Evolutionary conservation across 2,888 invertebrate genomes (phyloP).

Genomic region (Aethes cnicana): DNA sequence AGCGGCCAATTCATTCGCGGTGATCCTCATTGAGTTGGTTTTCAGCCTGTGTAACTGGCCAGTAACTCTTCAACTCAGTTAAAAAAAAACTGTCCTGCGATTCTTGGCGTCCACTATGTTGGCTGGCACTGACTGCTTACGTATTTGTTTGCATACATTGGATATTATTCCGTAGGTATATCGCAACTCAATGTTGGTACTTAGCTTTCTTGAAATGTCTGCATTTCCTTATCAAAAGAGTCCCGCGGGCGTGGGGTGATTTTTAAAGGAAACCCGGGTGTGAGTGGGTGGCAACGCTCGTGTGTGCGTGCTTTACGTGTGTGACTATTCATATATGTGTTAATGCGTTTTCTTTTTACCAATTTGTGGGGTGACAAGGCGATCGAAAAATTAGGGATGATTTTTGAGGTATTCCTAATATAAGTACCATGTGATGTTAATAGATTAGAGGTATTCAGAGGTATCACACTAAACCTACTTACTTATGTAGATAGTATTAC

Average conservation of each 20-base stretch:
- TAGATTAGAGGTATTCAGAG: too few relatives aligned
- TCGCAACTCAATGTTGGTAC: constrained; percentile 68
- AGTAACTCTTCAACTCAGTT: too few relatives aligned
- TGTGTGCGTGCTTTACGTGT: constrained; percentile 61
- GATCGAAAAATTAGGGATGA: background rate
- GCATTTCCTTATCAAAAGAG: constrained; percentile 82
- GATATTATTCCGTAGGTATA: constrained; percentile 61
- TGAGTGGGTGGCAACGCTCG: constrained; percentile 42
- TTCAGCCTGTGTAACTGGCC: background rate
- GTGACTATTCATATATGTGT: constrained; percentile 80
- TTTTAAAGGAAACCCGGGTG: constrained; percentile 58
- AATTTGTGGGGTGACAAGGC: constrained; percentile 69
- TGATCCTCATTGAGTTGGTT: too few relatives aligned
- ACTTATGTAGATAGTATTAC: too few relatives aligned
- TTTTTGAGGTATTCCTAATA: too few relatives aligned
- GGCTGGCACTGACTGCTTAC: background rate
- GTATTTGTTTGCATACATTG: background rate
- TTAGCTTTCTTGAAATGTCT: constrained; percentile 81
- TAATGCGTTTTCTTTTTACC: constrained; percentile 83
- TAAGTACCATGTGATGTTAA: background rate
- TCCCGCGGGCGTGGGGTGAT: constrained; percentile 61
- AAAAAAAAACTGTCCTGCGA: too few relatives aligned
- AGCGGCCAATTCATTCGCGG: too few relatives aligned
- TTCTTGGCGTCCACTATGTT: background rate
- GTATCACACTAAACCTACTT: too few relatives aligned